phyloP scores from a whole-genome alignment of 1,140 invertebrate genomes.

The Patella vulgata region DNA sequence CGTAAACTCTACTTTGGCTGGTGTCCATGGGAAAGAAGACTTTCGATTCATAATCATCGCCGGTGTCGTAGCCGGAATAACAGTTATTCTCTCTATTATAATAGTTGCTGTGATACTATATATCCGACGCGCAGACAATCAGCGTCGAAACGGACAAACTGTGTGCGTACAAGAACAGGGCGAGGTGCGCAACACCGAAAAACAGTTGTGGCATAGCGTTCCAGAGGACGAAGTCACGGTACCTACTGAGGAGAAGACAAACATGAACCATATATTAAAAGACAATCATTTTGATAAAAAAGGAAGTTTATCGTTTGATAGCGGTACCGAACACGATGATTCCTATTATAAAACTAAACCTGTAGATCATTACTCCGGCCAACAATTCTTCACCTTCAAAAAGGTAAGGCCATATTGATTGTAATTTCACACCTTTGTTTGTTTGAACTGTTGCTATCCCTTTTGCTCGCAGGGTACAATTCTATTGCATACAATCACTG shows the following conservation, averaged over 20 bases:
- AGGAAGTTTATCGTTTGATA: conserved; percentile 5
- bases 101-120: conserved; percentile 45
- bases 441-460: too few relatives aligned
- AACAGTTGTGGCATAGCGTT: conserved; percentile 39
- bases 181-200: conserved; percentile 31
- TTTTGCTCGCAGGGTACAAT: too few relatives aligned
- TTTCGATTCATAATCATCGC: conserved; percentile 77
- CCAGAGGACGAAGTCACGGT: conserved; percentile 30
- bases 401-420: conserved; percentile 36
- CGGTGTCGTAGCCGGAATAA: conserved; percentile 89
- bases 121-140: conserved; percentile 31
- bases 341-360: conserved; percentile 28
- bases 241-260: conserved; percentile 24
- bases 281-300: conserved; percentile 11
- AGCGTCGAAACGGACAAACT: conserved; percentile 15
- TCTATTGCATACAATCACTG: too few relatives aligned
- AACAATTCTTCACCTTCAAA: conserved; percentile 38
- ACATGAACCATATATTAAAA: conserved; percentile 8
- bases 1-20: background rate
- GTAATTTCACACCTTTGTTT: too few relatives aligned
- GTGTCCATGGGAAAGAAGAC: conserved; percentile 21
- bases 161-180: conserved; percentile 36
- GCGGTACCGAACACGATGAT: conserved; percentile 25
- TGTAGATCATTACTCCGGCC: conserved; percentile 23
- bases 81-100: conserved; percentile 90